These are phyloP conservation scores for Cepphus grylle DNA, from an alignment of 2,113 vertebrate genomes.

Conservation along the genomic window DNA sequence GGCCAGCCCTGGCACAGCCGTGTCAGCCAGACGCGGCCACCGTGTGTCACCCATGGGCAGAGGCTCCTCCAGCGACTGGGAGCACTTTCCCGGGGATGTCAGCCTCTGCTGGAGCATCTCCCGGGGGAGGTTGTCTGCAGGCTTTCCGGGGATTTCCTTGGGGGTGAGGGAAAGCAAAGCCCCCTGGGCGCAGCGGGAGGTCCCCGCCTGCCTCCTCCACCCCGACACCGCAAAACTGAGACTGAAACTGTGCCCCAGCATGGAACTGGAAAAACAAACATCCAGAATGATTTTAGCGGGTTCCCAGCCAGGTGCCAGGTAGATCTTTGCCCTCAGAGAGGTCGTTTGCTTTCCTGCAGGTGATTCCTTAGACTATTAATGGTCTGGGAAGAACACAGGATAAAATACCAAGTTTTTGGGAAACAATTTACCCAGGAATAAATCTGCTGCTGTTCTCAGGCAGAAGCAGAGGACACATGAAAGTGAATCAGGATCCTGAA, in stretches of 20 bases:
- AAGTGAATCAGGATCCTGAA: not conserved
- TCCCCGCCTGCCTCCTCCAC: not conserved
- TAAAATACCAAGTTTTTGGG: not conserved
- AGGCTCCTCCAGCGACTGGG: not conserved
- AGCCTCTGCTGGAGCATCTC: not conserved
- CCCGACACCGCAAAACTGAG: not conserved
- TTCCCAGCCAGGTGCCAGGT: not conserved
- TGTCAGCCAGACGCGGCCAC: not conserved
- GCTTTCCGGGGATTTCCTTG: not conserved
- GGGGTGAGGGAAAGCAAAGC: not conserved
- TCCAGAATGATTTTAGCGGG: not conserved
- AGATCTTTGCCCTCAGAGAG: not conserved
- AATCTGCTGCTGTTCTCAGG: not conserved
- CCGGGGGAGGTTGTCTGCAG: not conserved
- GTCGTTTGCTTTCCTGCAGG: not conserved
- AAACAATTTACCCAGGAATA: not conserved
- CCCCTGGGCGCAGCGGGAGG: fast-evolving
- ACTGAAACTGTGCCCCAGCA: not conserved
- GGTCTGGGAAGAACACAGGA: not conserved
- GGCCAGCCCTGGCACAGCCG: not conserved
- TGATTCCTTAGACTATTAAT: not conserved
- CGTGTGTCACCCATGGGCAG: fast-evolving
- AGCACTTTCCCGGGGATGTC: not conserved
- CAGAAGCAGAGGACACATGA: not conserved
- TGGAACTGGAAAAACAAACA: not conserved